Evolutionary conservation across 2,888 invertebrate species (phyloP).

Genomic region (Lacanobia oleracea): DNA sequence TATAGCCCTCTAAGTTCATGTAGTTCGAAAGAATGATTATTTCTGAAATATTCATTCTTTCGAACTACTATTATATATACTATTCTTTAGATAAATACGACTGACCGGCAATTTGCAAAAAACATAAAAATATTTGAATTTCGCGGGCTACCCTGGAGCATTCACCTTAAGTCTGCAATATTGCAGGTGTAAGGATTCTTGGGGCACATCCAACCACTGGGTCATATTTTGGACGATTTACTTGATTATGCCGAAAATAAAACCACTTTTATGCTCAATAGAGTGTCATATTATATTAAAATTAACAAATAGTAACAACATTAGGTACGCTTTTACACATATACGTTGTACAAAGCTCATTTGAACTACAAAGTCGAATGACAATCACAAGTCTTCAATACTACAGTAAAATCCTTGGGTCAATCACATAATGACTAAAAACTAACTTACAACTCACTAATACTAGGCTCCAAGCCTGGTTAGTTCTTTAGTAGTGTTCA

Average conservation of each 20-base stretch:
- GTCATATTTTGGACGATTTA: too few relatives aligned
- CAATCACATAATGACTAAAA: slow-evolving; percentile 59
- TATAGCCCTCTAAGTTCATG: too few relatives aligned
- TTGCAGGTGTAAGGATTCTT: too few relatives aligned
- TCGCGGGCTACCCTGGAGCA: too few relatives aligned
- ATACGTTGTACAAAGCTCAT: slow-evolving; percentile 71
- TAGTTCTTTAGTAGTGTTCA: slow-evolving; percentile 39
- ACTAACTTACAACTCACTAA: slow-evolving; percentile 68
- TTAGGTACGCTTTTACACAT: slow-evolving; percentile 70
- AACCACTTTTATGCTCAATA: slow-evolving; percentile 70
- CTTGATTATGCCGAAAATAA: slow-evolving; percentile 38
- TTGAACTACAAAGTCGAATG: slow-evolving; percentile 61
- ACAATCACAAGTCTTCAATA: slow-evolving; percentile 62
- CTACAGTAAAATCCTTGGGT: slow-evolving; percentile 52
- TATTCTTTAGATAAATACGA: too few relatives aligned
- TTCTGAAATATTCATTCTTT: too few relatives aligned
- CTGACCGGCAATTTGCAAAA: too few relatives aligned
- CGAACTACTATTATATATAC: too few relatives aligned
- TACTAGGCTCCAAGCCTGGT: slow-evolving; percentile 39
- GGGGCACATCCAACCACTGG: too few relatives aligned
- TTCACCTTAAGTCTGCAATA: too few relatives aligned
- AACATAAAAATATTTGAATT: too few relatives aligned
- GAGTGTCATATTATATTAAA: slow-evolving; percentile 75
- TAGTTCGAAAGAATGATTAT: too few relatives aligned
- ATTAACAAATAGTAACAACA: slow-evolving; percentile 72